phyloP scores from a whole-genome alignment of 2,113 vertebrate genomes.

The Phocoena sinus region DNA sequence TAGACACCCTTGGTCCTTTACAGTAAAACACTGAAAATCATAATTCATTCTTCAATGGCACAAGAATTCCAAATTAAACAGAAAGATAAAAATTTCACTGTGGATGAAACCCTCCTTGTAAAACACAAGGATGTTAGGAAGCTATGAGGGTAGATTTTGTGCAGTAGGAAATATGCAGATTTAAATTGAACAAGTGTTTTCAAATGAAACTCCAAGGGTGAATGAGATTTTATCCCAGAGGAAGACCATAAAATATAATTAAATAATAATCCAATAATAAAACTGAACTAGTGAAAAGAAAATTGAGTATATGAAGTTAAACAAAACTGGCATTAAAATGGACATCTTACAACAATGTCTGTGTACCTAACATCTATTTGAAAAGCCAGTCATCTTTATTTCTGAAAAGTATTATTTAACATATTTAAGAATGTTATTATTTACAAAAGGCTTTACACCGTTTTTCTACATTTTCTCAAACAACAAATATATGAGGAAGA shows the following conservation, averaged over 20 bases:
- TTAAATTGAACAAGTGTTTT: slow-evolving; percentile 6
- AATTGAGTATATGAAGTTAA: not conserved
- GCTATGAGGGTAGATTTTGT: not conserved
- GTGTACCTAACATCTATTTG: not conserved
- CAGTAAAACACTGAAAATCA: not conserved
- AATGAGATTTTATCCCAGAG: not conserved
- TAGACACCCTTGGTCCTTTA: not conserved
- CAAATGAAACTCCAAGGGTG: not conserved
- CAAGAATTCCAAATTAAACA: not conserved
- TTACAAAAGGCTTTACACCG: not conserved
- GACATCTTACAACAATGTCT: not conserved
- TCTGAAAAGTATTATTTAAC: slow-evolving; percentile 3
- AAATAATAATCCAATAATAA: slow-evolving; percentile 17
- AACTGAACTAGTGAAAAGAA: not conserved
- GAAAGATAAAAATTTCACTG: not conserved
- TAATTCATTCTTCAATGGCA: not conserved
- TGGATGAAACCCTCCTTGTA: not conserved
- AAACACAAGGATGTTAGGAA: slow-evolving; percentile 13
- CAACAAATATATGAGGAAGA: not conserved
- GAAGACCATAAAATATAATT: not conserved
- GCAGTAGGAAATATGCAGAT: not conserved
- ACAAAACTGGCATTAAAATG: not conserved
- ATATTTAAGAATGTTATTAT: not conserved
- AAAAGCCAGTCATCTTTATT: not conserved
- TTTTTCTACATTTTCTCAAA: not conserved